Base-by-base conservation (phyloP, 2,113 vertebrate genomes). In the Phoenicopterus ruber region DNA sequence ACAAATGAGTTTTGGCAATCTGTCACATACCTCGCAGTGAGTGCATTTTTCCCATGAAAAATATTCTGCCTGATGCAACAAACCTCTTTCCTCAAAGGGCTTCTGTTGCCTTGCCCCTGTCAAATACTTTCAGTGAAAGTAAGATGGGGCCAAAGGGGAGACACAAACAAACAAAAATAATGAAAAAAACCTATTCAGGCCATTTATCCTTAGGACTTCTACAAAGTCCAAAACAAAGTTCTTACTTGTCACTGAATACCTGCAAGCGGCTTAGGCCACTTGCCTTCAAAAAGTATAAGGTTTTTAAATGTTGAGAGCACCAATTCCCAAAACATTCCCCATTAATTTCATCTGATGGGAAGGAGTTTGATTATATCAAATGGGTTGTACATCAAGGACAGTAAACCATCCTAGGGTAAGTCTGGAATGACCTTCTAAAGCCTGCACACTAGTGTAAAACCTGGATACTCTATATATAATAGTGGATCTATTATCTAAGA, bases 1-100 rank as follows among this genome's bases (percentile, higher is more conserved):
- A 36, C 57, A 96, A 92, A 86, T 18, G 34, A 16, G 31, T 57
- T 86, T 57, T 52, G 44, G 36, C 74, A 89, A 94, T 80, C 25
- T 72, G 47, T 83, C 54, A 69, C 38, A 82, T 42, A 57, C 26
- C 31, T 90, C 4, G 1, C 17, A 69, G 24, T 26, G 17, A 89
- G 6, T 25, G 17, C 3, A 21, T 71, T 66, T 82, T 97, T 95
- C 71, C 78, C 87, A 85, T 24, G 38, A 95, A 97, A 94, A 96
- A 63, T 79, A 87, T 86, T 86, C 79, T 90, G 46, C 36, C 52
- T 29, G 9, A 82, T 82, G 52, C 49, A 90, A 55, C 11, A 69
- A 25, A 71, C 24, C 47, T 89, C 57, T 80, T 71, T 81, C 58
- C 63, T 96, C 88, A 94, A 61, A 91, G 36, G 31, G 36, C 54